A percentile compares a stretch with the other conserved stretches of the same genome.
phyloP scores from a whole-genome alignment of 2,888 invertebrate genomes.

The Synergus japonicus region DNA sequence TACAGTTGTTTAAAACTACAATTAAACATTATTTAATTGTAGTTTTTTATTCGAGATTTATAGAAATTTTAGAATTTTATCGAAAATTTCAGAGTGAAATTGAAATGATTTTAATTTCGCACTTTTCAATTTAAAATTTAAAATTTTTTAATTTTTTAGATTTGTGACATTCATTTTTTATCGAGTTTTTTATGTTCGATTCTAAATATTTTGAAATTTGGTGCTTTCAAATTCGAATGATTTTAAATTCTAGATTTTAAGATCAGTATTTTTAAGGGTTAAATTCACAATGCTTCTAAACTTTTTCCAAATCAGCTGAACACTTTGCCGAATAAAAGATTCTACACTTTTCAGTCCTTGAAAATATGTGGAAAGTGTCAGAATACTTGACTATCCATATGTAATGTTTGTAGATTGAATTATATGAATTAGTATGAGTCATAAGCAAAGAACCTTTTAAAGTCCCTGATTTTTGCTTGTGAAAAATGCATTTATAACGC shows the following conservation, averaged over 20 bases:
- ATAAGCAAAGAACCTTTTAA: not conserved
- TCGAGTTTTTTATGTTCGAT: not conserved
- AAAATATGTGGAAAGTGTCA: not conserved
- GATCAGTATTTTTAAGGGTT: not conserved
- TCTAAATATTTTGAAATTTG: not conserved
- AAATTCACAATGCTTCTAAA: not conserved
- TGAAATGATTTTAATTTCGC: no score
- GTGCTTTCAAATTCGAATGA: not conserved
- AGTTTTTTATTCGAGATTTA: not conserved
- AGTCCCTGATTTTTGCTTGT: slow-evolving; percentile 24
- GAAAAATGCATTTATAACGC: slow-evolving; percentile 38
- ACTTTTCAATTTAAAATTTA: not conserved
- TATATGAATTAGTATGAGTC: not conserved
- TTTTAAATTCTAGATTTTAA: not conserved
- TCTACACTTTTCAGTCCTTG: not conserved
- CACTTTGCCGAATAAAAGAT: not conserved
- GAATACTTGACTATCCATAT: not conserved
- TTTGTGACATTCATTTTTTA: not conserved
- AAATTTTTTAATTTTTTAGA: no score
- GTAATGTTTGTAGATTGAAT: not conserved
- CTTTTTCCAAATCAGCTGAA: not conserved
- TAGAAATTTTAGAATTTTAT: not conserved
- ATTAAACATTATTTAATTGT: not conserved
- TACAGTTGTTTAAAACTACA: not conserved
- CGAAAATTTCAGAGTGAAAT: no score